A percentile compares a stretch with the other conserved stretches of the same genome.
These are phyloP conservation scores for Trichonephila clavipes DNA, from an alignment of 1,140 invertebrate species.

Conservation along the genomic window DNA sequence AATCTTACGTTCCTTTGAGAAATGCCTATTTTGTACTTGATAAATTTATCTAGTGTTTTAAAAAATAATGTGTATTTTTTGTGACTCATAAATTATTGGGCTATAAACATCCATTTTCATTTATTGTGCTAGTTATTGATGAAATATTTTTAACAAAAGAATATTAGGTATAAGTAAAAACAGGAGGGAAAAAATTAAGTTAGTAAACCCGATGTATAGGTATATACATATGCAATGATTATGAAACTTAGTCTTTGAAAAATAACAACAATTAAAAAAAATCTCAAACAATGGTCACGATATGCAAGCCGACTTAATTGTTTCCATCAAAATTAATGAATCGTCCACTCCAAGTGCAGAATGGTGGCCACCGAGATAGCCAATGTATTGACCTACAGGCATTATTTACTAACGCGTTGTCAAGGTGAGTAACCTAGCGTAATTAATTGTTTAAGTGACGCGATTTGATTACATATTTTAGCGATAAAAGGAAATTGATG, in stretches of 20 bases:
- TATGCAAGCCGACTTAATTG: not conserved
- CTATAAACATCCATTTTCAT: too few relatives aligned
- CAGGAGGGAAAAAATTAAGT: too few relatives aligned
- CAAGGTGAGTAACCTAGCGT: conserved; percentile 17
- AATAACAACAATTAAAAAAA: not conserved
- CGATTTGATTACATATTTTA: conserved; percentile 17
- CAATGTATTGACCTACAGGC: not conserved
- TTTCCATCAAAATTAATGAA: conserved; percentile 3
- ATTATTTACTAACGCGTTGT: not conserved
- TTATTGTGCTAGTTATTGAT: too few relatives aligned
- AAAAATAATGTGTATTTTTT: too few relatives aligned
- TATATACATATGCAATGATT: too few relatives aligned
- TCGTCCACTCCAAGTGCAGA: not conserved
- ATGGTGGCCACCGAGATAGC: not conserved
- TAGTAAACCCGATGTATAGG: too few relatives aligned
- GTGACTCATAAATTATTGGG: too few relatives aligned
- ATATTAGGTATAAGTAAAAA: too few relatives aligned
- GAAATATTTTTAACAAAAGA: too few relatives aligned
- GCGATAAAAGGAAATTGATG: conserved; percentile 48
- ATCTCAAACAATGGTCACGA: conserved; percentile 2
- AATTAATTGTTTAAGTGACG: conserved; percentile 51
- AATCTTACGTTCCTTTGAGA: too few relatives aligned
- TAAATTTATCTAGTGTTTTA: too few relatives aligned
- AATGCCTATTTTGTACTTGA: too few relatives aligned
- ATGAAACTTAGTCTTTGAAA: not conserved